phyloP scores from a whole-genome alignment of 2,888 invertebrate genomes.

The Drosophila nr. perissopoda region DNA sequence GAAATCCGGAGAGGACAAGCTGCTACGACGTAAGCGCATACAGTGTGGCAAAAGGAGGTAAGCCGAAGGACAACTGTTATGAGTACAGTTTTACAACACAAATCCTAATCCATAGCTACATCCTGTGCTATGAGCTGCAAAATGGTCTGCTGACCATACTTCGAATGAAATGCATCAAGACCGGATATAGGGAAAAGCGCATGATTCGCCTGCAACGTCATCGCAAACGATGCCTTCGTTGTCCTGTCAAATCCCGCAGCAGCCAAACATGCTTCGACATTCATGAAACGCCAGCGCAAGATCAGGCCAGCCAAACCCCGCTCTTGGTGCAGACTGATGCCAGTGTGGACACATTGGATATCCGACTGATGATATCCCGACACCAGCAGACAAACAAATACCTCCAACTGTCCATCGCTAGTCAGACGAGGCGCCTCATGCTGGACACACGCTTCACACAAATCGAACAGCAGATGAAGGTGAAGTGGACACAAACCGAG shows the following conservation, averaged over 20 bases:
- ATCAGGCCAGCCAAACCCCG: constrained; percentile 6
- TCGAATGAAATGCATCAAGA: constrained; percentile 10
- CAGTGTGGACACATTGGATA: constrained; percentile 3
- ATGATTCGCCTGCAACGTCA: not conserved
- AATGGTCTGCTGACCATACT: constrained; percentile 31
- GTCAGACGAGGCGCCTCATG: constrained; percentile 21
- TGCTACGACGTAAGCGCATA: constrained; percentile 36
- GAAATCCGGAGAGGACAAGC: not conserved
- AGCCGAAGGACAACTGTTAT: constrained; percentile 4
- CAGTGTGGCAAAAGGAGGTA: constrained; percentile 45
- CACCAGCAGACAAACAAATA: constrained; percentile 48
- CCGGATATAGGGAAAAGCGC: not conserved
- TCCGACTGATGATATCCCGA: constrained; percentile 1
- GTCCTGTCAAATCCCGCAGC: not conserved
- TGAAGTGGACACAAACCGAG: constrained; percentile 26
- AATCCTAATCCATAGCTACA: constrained; percentile 27
- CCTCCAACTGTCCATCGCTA: not conserved
- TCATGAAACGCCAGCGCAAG: not conserved
- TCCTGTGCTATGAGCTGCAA: constrained; percentile 42
- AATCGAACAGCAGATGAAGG: not conserved
- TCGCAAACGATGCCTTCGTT: not conserved
- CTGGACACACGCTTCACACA: constrained; percentile 34
- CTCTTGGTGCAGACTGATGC: not conserved
- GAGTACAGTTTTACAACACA: not conserved
- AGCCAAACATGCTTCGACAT: not conserved